Percentiles rank a stretch among this genome's conserved stretches.
These are phyloP conservation scores for Intellagama lesueurii DNA, from an alignment of 2,797 vertebrate genomes.

Conservation along the genomic window DNA sequence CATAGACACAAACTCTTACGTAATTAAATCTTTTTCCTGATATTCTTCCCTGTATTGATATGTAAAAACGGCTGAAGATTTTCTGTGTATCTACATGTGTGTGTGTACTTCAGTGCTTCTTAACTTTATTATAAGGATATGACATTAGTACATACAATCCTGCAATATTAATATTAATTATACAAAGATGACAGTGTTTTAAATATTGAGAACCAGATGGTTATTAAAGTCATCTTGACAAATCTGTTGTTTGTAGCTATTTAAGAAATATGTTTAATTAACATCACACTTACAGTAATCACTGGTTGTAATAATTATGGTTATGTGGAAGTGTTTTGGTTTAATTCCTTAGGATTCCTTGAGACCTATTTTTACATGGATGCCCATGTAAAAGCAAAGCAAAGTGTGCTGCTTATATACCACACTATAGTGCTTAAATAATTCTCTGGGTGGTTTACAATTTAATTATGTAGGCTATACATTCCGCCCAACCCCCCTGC, in stretches of 20 bases:
- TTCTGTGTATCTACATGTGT: neutral
- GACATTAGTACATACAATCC: constrained; percentile 6
- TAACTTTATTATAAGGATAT: constrained; percentile 5
- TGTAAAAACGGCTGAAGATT: neutral
- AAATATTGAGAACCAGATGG: constrained; percentile 37
- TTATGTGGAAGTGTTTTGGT: neutral
- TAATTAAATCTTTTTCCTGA: constrained; percentile 3
- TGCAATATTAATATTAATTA: constrained; percentile 27
- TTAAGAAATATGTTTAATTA: constrained; percentile 34
- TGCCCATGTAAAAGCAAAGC: no score
- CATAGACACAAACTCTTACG: neutral
- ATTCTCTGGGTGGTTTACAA: no score
- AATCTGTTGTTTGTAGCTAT: constrained; percentile 33
- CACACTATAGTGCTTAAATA: no score
- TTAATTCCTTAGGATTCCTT: neutral
- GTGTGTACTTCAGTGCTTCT: neutral
- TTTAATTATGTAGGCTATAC: no score
- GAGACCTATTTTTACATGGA: neutral
- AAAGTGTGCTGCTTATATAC: no score
- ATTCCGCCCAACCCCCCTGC: no score
- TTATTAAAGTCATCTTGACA: constrained; percentile 29
- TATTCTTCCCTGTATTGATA: neutral
- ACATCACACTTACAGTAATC: constrained; percentile 13
- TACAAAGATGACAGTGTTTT: constrained; percentile 11
- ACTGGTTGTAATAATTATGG: neutral